These are phyloP conservation scores for Ardeotis arabs DNA, from an alignment of 2,113 vertebrate species.

Conservation along the genomic window DNA sequence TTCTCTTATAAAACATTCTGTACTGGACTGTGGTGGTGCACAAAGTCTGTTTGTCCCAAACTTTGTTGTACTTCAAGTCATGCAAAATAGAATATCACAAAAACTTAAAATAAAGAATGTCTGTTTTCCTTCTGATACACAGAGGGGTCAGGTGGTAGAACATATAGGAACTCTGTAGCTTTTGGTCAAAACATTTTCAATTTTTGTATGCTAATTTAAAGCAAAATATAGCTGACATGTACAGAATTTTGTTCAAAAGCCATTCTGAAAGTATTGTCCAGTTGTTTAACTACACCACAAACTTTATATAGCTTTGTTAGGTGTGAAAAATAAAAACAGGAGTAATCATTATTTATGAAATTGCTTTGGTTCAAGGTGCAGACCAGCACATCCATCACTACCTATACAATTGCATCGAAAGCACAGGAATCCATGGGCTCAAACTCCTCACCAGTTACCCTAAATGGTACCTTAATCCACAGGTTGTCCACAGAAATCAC, in stretches of 20 bases:
- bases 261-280: not conserved
- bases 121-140: not conserved
- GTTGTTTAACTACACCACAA: not conserved
- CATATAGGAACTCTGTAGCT: not conserved
- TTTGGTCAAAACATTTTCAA: not conserved
- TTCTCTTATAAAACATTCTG: slow-evolving; percentile 26
- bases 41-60: slow-evolving; percentile 1
- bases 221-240: not conserved
- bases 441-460: not conserved
- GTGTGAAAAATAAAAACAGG: not conserved
- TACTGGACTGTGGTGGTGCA: not conserved
- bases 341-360: not conserved
- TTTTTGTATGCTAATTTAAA: not conserved
- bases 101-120: not conserved
- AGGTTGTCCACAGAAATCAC: not conserved
- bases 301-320: not conserved
- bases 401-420: not conserved
- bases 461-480: not conserved
- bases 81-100: not conserved
- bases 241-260: not conserved
- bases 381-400: not conserved
- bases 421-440: not conserved
- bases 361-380: not conserved
- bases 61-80: not conserved
- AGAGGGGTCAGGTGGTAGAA: not conserved